Base-by-base conservation (phyloP, 2,888 invertebrate species). In the Crematogaster levior region DNA sequence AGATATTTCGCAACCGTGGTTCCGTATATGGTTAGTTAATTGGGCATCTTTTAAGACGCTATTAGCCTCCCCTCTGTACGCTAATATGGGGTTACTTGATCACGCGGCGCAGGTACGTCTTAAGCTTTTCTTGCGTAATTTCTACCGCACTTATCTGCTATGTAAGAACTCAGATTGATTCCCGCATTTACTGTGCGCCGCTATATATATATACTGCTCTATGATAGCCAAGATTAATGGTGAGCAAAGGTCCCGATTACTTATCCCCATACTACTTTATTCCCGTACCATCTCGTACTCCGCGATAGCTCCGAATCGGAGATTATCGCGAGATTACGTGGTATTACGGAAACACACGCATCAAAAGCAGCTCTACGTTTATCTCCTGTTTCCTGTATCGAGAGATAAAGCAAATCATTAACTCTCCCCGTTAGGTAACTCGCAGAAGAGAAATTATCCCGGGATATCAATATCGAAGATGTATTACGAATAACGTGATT, bases 221-320 rank as follows among this genome's bases (percentile, higher is more conserved):
- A 21, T 53, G 75, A 75, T 75, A 75, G 27, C 75, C n/a, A 7
- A 66, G 75, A 75, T 75, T 51, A 75, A 75, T 75, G 40, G 51
- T 40, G 75, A 53, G 27, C 40, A 66, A 75, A 66, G 75, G 51
- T 40, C 53, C 66, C 37, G 12, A n/a, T 51, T 65, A 65, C 24
- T 75, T 75, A 75, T 75, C 27, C n/a, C n/a, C 15, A 51, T 21
- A 66, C 37, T 63, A 7, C 24, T 68, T n/a, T n/a, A 12, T 56
- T n/a, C n/a, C n/a, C 65, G 12, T 51, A 37, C 37, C 53, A 27
- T n/a, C 53, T 51, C 72, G 56, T 63, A 63, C 34, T 24, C 18
- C 12, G 48, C 34, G 34, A 65, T 65, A 21, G 37, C 37, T 24
- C n/a, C 37, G 24, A 75, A 66, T 66, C 66, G 12, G 27, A 75